These are phyloP conservation scores for Rhadina sibilatrix DNA, from an alignment of 2,113 vertebrate species.

Conservation along the genomic window DNA sequence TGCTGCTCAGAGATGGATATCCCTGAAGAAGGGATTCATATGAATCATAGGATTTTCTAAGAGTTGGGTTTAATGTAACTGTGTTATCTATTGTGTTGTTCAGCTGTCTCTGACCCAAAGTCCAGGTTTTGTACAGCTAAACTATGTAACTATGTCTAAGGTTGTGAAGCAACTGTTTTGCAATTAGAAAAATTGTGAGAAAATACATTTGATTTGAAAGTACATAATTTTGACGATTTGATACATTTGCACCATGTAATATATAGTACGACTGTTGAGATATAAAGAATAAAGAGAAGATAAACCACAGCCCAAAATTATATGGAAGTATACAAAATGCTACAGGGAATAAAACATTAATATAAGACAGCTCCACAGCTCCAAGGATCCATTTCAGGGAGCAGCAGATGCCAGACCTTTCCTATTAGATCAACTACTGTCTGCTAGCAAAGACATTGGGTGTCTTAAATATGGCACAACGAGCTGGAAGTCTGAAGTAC, in stretches of 20 bases:
- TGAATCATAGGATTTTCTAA: background rate
- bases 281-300: background rate
- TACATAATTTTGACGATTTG: no score
- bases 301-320: background rate
- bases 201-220: background rate
- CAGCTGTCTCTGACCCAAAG: background rate
- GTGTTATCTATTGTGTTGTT: fast-evolving
- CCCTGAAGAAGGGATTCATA: background rate
- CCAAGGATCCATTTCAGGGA: background rate
- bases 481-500: background rate
- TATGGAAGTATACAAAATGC: background rate
- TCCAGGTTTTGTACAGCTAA: background rate
- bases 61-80: background rate
- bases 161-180: background rate
- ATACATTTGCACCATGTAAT: background rate
- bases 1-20: background rate
- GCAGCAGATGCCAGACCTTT: background rate
- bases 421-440: background rate
- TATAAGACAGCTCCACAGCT: background rate
- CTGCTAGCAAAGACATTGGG: background rate
- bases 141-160: background rate
- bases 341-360: background rate
- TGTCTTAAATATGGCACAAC: background rate
- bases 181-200: background rate
- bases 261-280: background rate